Base-by-base conservation (phyloP, 2,888 invertebrate species). In the Spilosoma lubricipeda region DNA sequence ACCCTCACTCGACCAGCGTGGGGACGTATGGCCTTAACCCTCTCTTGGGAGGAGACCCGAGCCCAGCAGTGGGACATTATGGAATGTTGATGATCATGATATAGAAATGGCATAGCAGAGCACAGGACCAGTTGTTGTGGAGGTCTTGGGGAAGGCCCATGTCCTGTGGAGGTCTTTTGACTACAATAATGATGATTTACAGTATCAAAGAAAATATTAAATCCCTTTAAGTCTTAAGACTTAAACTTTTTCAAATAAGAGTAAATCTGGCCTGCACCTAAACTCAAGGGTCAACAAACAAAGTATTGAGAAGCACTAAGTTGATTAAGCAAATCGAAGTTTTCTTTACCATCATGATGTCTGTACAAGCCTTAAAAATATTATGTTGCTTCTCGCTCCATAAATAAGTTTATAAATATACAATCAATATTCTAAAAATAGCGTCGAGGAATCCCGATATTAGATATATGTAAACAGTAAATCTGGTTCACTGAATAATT, bases 401-500 rank as follows among this genome's bases (percentile, higher is more conserved):
- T 30, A 20, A 52, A 65, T 36, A 69, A 11, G 39, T 69, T 73
- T 68, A 48, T 59, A 42, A 33, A 63, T 36, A 73, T 56, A 73
- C 52, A 70, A 65, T 69, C 69, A 39, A 73, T 73, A 64, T 48
- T 65, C 52, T 39, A 39, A 69, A 73, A 65, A 39, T 65, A 52
- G 30, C 65, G 30, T 20, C 4, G 3, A 72, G 56, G 33, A 30
- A 56, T 59, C 72, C 56, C 20, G 36, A 67, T 63, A 68, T 33
- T 65, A 66, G 65, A 73, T 65, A 30, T 66, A 45, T 71, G 56
- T 67, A 45, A 63, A 68, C 23, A 67, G 66, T 72, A 67, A 59
- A 68, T 67, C 18, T 63, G 30, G 45, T 68, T 68, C 18, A 4
- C 30, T 73, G 65, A 69, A 73, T 70, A 70, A 67, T 67, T 72